These are phyloP conservation scores for Anas platyrhynchos DNA, from an alignment of 2,113 vertebrate genomes.

Conservation along the genomic window DNA sequence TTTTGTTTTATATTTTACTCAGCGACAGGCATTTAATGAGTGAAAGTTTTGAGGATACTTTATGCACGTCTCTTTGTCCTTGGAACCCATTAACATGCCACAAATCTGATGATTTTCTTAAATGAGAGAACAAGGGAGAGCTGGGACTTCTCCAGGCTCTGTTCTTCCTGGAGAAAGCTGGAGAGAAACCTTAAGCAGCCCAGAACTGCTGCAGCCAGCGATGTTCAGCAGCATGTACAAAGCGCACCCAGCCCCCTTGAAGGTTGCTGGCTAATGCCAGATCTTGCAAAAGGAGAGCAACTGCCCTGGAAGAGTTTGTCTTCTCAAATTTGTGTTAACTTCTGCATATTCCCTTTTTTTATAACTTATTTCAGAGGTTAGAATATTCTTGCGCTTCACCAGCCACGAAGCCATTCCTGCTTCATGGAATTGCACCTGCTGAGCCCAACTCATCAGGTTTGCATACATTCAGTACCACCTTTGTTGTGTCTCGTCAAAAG, in stretches of 20 bases:
- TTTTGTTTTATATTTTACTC: not conserved
- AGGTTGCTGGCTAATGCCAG: not conserved
- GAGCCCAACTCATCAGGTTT: not conserved
- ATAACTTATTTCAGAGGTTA: not conserved
- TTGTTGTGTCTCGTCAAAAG: not conserved
- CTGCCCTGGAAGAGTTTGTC: not conserved
- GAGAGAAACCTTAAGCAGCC: fast-evolving
- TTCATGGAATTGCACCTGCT: fast-evolving
- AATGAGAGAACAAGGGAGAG: not conserved
- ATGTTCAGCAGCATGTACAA: fast-evolving
- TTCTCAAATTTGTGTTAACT: not conserved
- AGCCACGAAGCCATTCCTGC: not conserved
- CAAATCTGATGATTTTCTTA: not conserved
- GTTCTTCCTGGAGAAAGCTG: not conserved
- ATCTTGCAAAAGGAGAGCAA: not conserved
- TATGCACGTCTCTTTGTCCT: not conserved
- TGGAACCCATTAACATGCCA: not conserved
- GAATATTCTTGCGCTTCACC: not conserved
- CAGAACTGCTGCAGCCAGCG: not conserved
- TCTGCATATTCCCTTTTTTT: not conserved
- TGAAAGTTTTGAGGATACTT: not conserved
- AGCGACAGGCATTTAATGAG: not conserved
- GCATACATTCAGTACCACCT: not conserved
- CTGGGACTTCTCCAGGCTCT: not conserved
- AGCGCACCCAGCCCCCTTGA: not conserved